Conservation (phyloP, 1,140 invertebrate species). For the Temnothorax curvispinosus region DNA sequence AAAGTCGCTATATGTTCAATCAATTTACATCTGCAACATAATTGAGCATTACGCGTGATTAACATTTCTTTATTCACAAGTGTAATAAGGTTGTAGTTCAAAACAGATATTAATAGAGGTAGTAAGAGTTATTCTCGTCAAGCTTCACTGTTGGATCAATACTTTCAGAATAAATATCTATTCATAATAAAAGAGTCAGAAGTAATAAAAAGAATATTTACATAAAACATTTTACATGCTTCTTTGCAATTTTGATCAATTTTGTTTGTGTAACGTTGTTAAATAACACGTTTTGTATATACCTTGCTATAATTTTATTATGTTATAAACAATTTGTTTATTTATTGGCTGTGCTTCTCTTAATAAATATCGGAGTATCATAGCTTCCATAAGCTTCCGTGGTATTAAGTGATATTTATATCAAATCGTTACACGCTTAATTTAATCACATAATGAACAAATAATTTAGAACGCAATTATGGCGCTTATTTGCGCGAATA, state of each 20-base stretch:
- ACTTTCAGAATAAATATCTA: constrained; percentile 34
- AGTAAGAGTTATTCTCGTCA: constrained; percentile 46
- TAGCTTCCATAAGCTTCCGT: neutral
- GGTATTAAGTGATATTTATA: neutral
- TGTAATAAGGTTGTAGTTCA: neutral
- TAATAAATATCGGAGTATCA: neutral
- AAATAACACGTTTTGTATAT: neutral
- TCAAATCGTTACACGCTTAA: neutral
- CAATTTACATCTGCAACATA: constrained; percentile 42
- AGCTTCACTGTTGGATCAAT: constrained; percentile 40
- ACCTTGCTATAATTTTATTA: neutral
- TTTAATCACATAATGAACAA: neutral
- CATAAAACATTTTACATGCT: neutral
- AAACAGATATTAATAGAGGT: neutral
- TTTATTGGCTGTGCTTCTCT: neutral
- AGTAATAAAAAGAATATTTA: neutral
- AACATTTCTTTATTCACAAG: neutral
- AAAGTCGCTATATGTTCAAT: neutral
- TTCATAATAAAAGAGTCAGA: constrained; percentile 9
- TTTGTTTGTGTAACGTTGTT: neutral
- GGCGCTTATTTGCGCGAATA: neutral
- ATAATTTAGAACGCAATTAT: neutral
- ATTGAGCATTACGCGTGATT: constrained; percentile 6
- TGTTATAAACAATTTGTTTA: neutral
- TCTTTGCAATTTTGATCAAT: neutral